Evolutionary conservation across 2,113 vertebrate species (phyloP), one percentile per base, ranked within the genome.

Genomic region (Fregetta grallaria): DNA sequence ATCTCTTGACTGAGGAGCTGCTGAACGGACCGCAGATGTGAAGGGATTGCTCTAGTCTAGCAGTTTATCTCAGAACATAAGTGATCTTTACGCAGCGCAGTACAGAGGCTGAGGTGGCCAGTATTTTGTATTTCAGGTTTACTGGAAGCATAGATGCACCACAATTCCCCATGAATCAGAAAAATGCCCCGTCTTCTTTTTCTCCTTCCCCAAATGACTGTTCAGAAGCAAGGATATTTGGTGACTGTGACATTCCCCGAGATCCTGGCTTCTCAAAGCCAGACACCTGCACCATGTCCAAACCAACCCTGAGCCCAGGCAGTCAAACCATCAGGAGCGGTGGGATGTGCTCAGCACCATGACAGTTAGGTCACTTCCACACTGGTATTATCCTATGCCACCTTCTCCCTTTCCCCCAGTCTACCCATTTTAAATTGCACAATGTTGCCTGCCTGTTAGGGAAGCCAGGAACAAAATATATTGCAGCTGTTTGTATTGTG

Each of bases 401-500:
- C 29, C 10, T 47, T 59, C 9, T 3, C 40, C 18, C 6, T 55
- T 75, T 71, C 16, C 13, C 36, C 73, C 13, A 38, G 26, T 52
- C 47, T 30, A 18, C 42, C 61, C 75, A 38, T 76, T 94, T 87
- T 10, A 77, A 73, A 84, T 62, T 59, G 84, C 56, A 71, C 90
- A 52, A 17, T 61, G 27, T 92, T 86, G 42, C 73, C 85, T 78
- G 66, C 62, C 44, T 81, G 30, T 25, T n/a, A 68, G 27, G 27
- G 49, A 93, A 56, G 23, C 22, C 67, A 79, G 78, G 38, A 83
- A 70, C 55, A 80, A 66, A 94, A 63, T 11, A 70, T 6, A 55
- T 22, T 80, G 90, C 93, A 97, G 87, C 90, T 96, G 62, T 75
- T 88, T 79, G 62, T 45, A 50, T 72, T 76, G 90, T 86, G 38